Base-by-base conservation (phyloP, 2,888 invertebrate species). In the Hetaerina titia region DNA sequence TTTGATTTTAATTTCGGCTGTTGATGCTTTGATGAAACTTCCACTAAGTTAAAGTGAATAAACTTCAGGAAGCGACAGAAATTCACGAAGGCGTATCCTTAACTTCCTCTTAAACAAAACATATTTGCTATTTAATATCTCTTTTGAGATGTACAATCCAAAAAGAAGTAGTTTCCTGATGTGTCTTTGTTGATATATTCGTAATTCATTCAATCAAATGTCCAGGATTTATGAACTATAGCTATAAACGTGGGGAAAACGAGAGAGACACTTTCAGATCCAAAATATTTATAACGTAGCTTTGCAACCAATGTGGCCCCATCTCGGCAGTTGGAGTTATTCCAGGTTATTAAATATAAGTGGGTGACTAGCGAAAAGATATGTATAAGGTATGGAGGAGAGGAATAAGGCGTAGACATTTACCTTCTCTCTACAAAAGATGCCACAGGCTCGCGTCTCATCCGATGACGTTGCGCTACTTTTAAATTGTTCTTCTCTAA, bases 281-380 rank as follows among this genome's bases (percentile, higher is more conserved):
- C 22, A 69, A 69, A 9, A n/a, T 17, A n/a, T 69, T 19, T 5
- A 22, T 22, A 69, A 69, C 9, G 17, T 69, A 69, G 7, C n/a
- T 9, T n/a, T 22, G 17, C n/a, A 69, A 5, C 69, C 5, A 69
- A 22, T n/a, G 69, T 22, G 69, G 7, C 6, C 9, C 22, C n/a
- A 19, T 69, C 69, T 69, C 69, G n/a, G 69, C 69, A 69, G 22
- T 22, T 19, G 19, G 22, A 22, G 69, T 19, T 69, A 69, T 69
- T 7, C 22, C 69, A 22, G 22, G 22, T 22, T n/a, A 69, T 69
- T 69, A 69, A 69, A n/a, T 69, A 69, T 69, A 69, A 69, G 9
- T 69, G 69, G 69, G n/a, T 69, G 69, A 69, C 69, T 69, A 69
- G 69, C 69, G 19, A 69, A 69, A 69, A 22, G 69, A 69, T 69